phyloP scores from a whole-genome alignment of 2,888 invertebrate genomes.

The Rutpela maculata region DNA sequence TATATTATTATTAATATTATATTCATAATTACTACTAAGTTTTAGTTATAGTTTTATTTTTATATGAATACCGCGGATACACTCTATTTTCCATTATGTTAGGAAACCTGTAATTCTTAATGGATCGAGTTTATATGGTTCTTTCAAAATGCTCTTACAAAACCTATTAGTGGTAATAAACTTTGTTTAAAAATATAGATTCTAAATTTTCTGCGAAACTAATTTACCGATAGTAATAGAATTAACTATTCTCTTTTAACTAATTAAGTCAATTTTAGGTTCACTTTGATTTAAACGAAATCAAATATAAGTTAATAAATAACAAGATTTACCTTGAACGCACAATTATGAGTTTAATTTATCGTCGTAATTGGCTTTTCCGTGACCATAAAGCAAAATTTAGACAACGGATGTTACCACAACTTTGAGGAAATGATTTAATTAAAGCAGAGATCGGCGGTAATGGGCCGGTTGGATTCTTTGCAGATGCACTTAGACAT shows the following conservation, averaged over 20 bases:
- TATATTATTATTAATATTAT: neutral
- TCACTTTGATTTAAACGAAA: slow-evolving; percentile 31
- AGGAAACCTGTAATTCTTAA: neutral
- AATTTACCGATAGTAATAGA: slow-evolving; percentile 13
- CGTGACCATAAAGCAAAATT: slow-evolving; percentile 44
- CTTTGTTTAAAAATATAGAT: neutral
- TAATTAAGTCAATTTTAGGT: slow-evolving; percentile 10
- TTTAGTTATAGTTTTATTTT: neutral
- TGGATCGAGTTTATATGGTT: neutral
- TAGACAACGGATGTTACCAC: slow-evolving; percentile 47
- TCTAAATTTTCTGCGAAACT: slow-evolving; percentile 10
- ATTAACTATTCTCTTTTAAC: slow-evolving; percentile 23
- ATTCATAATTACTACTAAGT: neutral
- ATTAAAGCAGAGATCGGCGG: slow-evolving; percentile 62
- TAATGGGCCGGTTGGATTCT: slow-evolving; percentile 56
- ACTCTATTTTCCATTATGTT: slow-evolving; percentile 6
- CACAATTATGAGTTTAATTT: slow-evolving; percentile 44
- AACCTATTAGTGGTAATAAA: slow-evolving; percentile 5
- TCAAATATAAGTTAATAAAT: slow-evolving; percentile 35
- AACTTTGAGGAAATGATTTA: slow-evolving; percentile 63
- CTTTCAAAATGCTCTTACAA: neutral
- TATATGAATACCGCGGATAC: neutral
- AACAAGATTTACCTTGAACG: slow-evolving; percentile 35
- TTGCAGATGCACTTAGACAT: slow-evolving; percentile 56
- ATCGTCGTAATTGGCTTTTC: slow-evolving; percentile 42